Conservation (phyloP, 1,140 invertebrate species). For the Drosophila lini region DNA sequence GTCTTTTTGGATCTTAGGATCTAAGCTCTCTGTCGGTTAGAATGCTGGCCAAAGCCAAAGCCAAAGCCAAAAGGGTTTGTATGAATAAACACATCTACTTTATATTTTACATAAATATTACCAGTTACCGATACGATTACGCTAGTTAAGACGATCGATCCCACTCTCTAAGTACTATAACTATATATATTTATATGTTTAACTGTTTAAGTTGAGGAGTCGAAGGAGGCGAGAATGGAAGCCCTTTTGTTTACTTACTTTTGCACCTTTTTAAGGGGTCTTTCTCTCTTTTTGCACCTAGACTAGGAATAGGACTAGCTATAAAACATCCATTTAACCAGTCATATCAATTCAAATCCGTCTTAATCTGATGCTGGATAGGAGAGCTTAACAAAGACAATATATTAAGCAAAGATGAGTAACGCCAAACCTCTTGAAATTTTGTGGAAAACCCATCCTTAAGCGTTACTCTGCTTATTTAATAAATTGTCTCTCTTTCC, state of each 20-base stretch:
- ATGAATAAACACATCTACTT: slow-evolving; percentile 71
- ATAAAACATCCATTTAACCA: slow-evolving; percentile 13
- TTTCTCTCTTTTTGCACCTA: slow-evolving; percentile 21
- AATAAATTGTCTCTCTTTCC: neutral
- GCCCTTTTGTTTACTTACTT: slow-evolving; percentile 22
- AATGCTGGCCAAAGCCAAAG: slow-evolving; percentile 68
- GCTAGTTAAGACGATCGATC: slow-evolving; percentile 32
- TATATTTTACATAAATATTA: slow-evolving; percentile 46
- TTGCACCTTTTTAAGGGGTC: slow-evolving; percentile 42
- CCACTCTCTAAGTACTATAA: slow-evolving; percentile 18
- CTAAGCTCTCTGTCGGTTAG: slow-evolving; percentile 66
- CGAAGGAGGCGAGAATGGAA: slow-evolving; percentile 5
- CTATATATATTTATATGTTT: neutral
- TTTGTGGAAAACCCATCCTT: neutral
- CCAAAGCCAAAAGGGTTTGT: slow-evolving; percentile 70
- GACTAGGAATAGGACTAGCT: slow-evolving; percentile 33
- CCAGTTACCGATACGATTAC: slow-evolving; percentile 37
- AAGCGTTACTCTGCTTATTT: neutral
- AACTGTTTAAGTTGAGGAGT: slow-evolving; percentile 27
- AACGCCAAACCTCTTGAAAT: neutral
- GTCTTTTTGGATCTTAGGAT: slow-evolving; percentile 58
- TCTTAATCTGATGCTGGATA: slow-evolving; percentile 33
- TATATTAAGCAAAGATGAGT: neutral
- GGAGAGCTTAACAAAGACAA: neutral
- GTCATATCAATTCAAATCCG: slow-evolving; percentile 30